Evolutionary conservation across 2,797 vertebrate species (phyloP).

Genomic region (Chelon auratus): DNA sequence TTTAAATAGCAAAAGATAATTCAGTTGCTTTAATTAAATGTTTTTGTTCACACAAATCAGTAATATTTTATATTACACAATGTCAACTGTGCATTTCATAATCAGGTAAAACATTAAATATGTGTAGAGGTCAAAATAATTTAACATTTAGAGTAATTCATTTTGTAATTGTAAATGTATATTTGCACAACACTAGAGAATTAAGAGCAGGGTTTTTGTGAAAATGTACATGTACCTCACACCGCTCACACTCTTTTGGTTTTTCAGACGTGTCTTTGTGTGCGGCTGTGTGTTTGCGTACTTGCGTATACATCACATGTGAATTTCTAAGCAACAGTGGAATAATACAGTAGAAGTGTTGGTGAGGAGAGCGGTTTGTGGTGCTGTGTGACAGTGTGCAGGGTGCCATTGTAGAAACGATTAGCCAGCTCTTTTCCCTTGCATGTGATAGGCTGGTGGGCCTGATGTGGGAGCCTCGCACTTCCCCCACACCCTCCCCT

Average conservation of each 20-base stretch:
- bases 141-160: background rate
- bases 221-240: slow-evolving; percentile 14
- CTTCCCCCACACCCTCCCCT: slow-evolving; percentile 37
- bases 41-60: background rate
- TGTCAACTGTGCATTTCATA: slow-evolving; percentile 10
- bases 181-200: background rate
- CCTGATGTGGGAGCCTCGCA: slow-evolving; percentile 81
- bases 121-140: background rate
- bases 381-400: slow-evolving; percentile 78
- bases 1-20: background rate
- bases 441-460: slow-evolving; percentile 81
- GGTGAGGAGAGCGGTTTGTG: slow-evolving; percentile 77
- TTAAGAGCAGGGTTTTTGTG: background rate
- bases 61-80: background rate
- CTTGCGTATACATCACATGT: slow-evolving; percentile 53
- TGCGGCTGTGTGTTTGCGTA: slow-evolving; percentile 19
- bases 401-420: slow-evolving; percentile 84
- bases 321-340: slow-evolving; percentile 64
- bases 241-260: slow-evolving; percentile 12
- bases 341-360: slow-evolving; percentile 71
- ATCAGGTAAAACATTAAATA: background rate
- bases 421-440: slow-evolving; percentile 84
- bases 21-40: background rate
- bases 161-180: background rate
- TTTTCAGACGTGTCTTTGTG: slow-evolving; percentile 42